phyloP scores from a whole-genome alignment of 2,888 invertebrate genomes.

The Dynastes tityus region DNA sequence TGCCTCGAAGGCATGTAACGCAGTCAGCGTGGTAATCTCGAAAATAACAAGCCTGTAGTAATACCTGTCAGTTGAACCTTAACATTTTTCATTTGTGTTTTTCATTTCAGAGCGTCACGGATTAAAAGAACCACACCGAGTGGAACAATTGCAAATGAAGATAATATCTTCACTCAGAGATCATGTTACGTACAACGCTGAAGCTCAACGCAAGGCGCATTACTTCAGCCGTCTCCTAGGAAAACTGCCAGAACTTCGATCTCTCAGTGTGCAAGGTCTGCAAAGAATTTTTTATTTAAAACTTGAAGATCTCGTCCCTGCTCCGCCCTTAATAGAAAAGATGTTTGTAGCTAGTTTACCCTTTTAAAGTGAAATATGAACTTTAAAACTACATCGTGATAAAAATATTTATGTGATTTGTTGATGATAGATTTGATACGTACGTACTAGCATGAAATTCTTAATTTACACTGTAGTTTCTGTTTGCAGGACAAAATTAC shows the following conservation, averaged over 20 bases:
- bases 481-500: conserved; percentile 16
- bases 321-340: conserved; percentile 94
- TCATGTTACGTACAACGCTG: conserved; percentile 94
- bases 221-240: conserved; percentile 95
- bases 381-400: conserved; percentile 63
- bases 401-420: conserved; percentile 68
- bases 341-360: conserved; percentile 97
- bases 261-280: conserved; percentile 93
- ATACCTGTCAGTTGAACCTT: conserved; percentile 31
- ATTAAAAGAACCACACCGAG: conserved; percentile 90
- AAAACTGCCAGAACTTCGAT: conserved; percentile 93
- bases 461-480: conserved; percentile 38
- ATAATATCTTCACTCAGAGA: conserved; percentile 96
- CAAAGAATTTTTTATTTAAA: conserved; percentile 96
- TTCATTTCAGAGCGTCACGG: conserved; percentile 88
- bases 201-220: conserved; percentile 91
- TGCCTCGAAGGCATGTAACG: conserved; percentile 27
- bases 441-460: conserved; percentile 46
- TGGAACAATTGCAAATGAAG: conserved; percentile 97
- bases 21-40: conserved; percentile 32
- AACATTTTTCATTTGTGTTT: conserved; percentile 50
- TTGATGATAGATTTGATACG: conserved; percentile 58
- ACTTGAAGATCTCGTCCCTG: conserved; percentile 92
- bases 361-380: conserved; percentile 76
- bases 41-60: conserved; percentile 30